Conservation (phyloP, 2,888 invertebrate species). For the Chromoteleia sp. region DNA sequence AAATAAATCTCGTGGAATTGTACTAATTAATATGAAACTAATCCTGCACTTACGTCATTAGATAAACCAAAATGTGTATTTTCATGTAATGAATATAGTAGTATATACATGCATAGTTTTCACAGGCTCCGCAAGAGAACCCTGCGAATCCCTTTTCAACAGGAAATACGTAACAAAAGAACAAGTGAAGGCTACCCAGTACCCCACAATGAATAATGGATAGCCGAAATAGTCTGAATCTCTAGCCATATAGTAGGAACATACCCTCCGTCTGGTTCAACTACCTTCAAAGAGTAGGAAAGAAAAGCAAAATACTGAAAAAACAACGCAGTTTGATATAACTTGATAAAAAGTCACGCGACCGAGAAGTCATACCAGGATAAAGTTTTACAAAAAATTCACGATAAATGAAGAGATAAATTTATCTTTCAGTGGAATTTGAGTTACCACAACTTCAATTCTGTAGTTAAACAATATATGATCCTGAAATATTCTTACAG, state of each 20-base stretch:
- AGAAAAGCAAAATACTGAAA: conserved; percentile 43
- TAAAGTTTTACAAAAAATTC: not conserved
- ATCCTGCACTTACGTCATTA: conserved; percentile 12
- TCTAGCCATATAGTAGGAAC: conserved; percentile 73
- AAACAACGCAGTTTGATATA: conserved; percentile 61
- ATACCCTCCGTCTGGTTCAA: conserved; percentile 66
- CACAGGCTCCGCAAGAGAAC: conserved; percentile 42
- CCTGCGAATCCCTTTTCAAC: conserved; percentile 65
- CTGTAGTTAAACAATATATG: too few species aligned
- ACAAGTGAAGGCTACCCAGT: conserved; percentile 77
- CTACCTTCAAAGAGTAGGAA: conserved; percentile 51
- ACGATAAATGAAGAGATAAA: not conserved
- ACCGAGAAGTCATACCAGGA: conserved; percentile 20
- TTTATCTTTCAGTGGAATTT: not conserved
- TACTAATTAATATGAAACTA: not conserved
- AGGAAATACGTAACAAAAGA: conserved; percentile 79
- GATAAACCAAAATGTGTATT: conserved; percentile 18
- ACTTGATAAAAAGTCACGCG: conserved; percentile 36
- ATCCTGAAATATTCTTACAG: too few species aligned
- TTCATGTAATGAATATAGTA: conserved; percentile 33
- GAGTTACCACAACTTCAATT: too few species aligned
- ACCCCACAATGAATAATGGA: conserved; percentile 78
- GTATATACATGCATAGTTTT: conserved; percentile 47
- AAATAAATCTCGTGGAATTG: too few species aligned
- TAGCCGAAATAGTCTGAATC: conserved; percentile 80